phyloP scores from a whole-genome alignment of 2,888 invertebrate species.

The Yponomeuta malinellus region DNA sequence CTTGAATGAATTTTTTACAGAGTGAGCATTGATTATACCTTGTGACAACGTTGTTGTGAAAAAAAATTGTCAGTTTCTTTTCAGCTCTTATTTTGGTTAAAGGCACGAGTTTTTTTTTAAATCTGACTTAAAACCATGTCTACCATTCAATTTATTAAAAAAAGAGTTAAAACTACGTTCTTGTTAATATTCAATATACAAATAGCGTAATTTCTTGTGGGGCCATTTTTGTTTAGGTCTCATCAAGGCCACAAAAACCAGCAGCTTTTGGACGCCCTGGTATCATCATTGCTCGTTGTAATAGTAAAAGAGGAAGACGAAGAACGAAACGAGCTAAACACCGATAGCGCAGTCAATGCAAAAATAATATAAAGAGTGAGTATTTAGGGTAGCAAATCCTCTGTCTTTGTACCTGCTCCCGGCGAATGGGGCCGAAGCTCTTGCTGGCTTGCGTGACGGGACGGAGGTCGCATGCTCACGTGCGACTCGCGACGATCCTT shows the following conservation, averaged over 20 bases:
- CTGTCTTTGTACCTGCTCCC: conserved; percentile 75
- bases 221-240: no score
- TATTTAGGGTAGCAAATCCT: background rate
- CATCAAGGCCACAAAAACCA: no score
- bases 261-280: background rate
- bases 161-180: no score
- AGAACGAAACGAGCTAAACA: background rate
- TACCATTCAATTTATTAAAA: no score
- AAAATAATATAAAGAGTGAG: background rate
- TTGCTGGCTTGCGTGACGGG: conserved; percentile 89
- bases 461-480: conserved; percentile 86
- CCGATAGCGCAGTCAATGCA: background rate
- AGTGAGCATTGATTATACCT: conserved; percentile 18
- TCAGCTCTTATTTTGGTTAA: background rate
- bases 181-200: no score
- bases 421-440: conserved; percentile 89
- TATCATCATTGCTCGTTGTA: background rate
- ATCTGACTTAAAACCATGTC: no score
- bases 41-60: background rate
- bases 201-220: no score
- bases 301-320: background rate
- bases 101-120: no score
- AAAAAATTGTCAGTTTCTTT: conserved; percentile 10
- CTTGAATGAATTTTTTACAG: conserved; percentile 20
- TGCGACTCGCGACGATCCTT: conserved; percentile 86